Conservation (phyloP, 1,140 invertebrate genomes). For the Ceratosolen solmsi region DNA sequence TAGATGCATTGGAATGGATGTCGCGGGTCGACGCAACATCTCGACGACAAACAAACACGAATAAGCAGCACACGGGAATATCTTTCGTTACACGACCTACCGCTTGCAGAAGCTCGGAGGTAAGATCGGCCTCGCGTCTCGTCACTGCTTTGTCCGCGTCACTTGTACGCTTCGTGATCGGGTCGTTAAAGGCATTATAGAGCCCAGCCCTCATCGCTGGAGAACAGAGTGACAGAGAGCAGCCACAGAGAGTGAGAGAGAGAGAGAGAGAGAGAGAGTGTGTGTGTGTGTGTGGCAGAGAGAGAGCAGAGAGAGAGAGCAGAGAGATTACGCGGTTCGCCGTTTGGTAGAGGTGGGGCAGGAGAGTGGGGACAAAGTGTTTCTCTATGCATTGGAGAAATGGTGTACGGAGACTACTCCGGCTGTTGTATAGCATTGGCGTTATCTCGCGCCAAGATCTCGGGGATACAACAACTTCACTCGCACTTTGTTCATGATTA, state of each 20-base stretch:
- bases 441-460: conserved; percentile 36
- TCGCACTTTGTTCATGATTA: conserved; percentile 40
- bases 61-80: background rate
- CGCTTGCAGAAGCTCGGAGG: background rate
- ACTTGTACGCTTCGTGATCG: background rate
- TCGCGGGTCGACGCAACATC: background rate
- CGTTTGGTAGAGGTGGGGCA: too few relatives aligned
- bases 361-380: too few relatives aligned
- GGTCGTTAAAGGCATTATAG: background rate
- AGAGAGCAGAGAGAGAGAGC: background rate
- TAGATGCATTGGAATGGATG: background rate
- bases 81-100: conserved; percentile 1
- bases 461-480: background rate
- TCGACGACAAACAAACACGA: background rate
- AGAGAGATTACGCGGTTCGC: too few relatives aligned
- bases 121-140: background rate
- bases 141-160: conserved; percentile 12
- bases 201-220: background rate
- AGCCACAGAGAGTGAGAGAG: background rate
- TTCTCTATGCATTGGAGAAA: too few relatives aligned
- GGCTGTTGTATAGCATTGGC: too few relatives aligned
- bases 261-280: background rate
- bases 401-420: too few relatives aligned
- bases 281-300: background rate
- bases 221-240: conserved; percentile 9